Evolutionary conservation across 2,888 invertebrate species (phyloP).

Genomic region (Eretmocerus hayati): DNA sequence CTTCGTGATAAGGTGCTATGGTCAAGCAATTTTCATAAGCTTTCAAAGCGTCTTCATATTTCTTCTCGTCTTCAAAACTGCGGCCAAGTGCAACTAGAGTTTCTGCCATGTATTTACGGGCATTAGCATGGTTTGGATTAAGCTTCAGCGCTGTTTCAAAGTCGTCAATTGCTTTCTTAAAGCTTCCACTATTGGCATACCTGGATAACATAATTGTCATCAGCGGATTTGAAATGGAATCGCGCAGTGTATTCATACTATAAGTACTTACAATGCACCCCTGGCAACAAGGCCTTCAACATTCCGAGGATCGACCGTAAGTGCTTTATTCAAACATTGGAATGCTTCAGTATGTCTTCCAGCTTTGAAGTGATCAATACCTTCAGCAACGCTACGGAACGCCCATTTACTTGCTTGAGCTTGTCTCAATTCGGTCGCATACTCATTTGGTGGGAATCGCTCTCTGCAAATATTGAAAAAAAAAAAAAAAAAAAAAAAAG

Average conservation of each 20-base stretch:
- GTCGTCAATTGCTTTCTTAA: slow-evolving; percentile 88
- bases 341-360: slow-evolving; percentile 91
- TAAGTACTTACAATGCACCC: slow-evolving; percentile 65
- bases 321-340: slow-evolving; percentile 86
- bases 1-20: slow-evolving; percentile 80
- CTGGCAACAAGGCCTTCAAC: slow-evolving; percentile 88
- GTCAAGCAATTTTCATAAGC: slow-evolving; percentile 78
- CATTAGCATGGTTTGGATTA: slow-evolving; percentile 86
- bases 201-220: slow-evolving; percentile 36
- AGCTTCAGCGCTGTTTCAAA: slow-evolving; percentile 85
- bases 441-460: slow-evolving; percentile 72
- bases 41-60: slow-evolving; percentile 75
- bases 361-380: slow-evolving; percentile 89
- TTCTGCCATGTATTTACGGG: slow-evolving; percentile 89
- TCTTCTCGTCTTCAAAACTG: slow-evolving; percentile 81
- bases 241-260: neutral
- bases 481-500: neutral
- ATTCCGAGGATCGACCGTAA: slow-evolving; percentile 85
- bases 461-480: slow-evolving; percentile 49
- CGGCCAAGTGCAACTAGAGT: slow-evolving; percentile 83
- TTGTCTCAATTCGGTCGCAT: slow-evolving; percentile 76
- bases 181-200: slow-evolving; percentile 87
- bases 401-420: slow-evolving; percentile 92
- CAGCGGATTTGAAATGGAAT: neutral
- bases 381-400: slow-evolving; percentile 86